Evolutionary conservation across 1,140 invertebrate genomes (phyloP), one percentile per base, ranked within the genome.

Genomic region (Vanessa atalanta): DNA sequence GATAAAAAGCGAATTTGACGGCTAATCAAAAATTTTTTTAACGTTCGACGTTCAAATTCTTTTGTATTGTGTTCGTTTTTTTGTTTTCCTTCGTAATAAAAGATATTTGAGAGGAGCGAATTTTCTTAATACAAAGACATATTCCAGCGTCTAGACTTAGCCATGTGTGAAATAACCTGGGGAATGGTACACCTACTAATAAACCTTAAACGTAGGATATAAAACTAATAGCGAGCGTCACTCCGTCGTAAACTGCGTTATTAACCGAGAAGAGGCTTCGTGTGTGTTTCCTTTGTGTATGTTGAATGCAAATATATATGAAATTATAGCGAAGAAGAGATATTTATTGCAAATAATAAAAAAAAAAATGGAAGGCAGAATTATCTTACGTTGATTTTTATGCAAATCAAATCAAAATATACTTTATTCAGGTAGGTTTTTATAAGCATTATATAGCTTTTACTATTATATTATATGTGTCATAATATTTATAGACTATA

Each of bases 221-320:
- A 90, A 92, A 90, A 92, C 86, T 90, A 89, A 90, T 88, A 86
- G 86, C 80, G 66, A 78, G 83, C 85, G 84, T 89, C 83, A 88
- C 83, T 83, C 48, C 68, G 82, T 85, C 87, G 85, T 90, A 89
- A 89, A 89, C 78, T 73, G 82, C 79, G 79, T 81, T 88, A 89
- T 87, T 89, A 87, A 86, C 85, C 65, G 82, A 86, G 75, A 86
- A 83, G 78, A 83, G 74, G 65, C 72, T 73, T 71, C 57, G 73
- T 37, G 60, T 60, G 69, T 43, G 67, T 74, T 72, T 84, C 79
- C 82, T 80, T 76, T 83, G 69, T 65, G 31, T 47, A 23, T 20
- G 63, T 43, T 48, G 43, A 57, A 70, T 37, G 51, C 53, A 60
- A 69, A 15, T 11, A n/a, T 9, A 16, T 15, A 50, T 2, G 15